Evolutionary conservation across 2,888 invertebrate genomes (phyloP), one percentile per base, ranked within the genome.

Genomic region (Archips crataeganus): DNA sequence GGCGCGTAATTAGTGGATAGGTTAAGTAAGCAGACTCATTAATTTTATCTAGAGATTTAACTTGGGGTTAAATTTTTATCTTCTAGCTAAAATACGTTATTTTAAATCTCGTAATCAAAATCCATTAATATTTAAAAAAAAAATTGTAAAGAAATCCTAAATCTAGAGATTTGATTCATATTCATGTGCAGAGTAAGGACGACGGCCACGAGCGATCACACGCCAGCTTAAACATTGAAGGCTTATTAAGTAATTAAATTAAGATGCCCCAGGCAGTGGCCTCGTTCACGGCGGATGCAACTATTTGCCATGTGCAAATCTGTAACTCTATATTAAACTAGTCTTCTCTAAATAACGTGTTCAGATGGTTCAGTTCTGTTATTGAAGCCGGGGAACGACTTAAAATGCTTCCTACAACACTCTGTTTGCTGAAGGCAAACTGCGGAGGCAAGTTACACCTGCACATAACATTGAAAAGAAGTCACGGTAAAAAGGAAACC

Each of bases 221-320:
- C 15, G 51, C 5, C 9, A 15, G 8, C 51, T 23, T 15, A 15
- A 54, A 49, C 49, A 49, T n/a, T 49, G n/a, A 49, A 49, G n/a
- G 49, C 13, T 49, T n/a, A 49, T n/a, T 49, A 49, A 49, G 15
- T 54, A 54, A 54, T 23, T 23, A 45, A 54, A 54, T 23, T 23
- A 45, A 45, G 62, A 42, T 32, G 39, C 61, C n/a, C 23, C 49
- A 42, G 51, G 51, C 42, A 23, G 36, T 39, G 2, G 15, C 1
- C 13, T 2, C 8, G 23, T 54, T 23, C 51, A 54, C 8, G 45
- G 11, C 47, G 60, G 49, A 61, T 61, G 62, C 61, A 36, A n/a
- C 32, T 70, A 51, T 70, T 70, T 54, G 51, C 51, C 5, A 6
- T 6, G 6, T 39, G 39, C 39, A 39, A 39, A 15, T 47, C n/a